Conservation (phyloP, 2,888 invertebrate genomes). For the Labia minor region DNA sequence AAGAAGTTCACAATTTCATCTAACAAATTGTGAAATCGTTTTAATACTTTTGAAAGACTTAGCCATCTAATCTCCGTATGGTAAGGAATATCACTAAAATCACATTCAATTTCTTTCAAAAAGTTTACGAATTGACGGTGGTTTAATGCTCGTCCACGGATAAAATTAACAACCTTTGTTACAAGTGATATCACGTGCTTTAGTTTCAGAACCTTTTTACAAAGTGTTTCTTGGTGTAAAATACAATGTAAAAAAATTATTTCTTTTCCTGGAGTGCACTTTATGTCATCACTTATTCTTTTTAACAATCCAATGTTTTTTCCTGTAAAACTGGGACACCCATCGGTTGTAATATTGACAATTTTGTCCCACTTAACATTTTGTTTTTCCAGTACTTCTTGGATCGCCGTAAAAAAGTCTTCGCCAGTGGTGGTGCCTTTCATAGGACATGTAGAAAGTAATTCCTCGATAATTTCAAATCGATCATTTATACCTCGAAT, state of each 20-base stretch:
- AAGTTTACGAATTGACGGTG: conserved; percentile 20
- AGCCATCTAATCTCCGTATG: conserved; percentile 25
- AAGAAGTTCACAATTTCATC: conserved; percentile 31
- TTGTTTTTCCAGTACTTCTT: conserved; percentile 21
- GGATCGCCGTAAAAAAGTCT: conserved; percentile 21
- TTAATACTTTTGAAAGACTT: conserved; percentile 23
- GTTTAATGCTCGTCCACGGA: conserved; percentile 24
- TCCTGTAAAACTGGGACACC: conserved; percentile 25
- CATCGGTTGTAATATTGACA: conserved; percentile 23
- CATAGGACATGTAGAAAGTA: conserved; percentile 21
- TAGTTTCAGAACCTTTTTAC: conserved; percentile 27
- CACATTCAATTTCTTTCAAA: conserved; percentile 13
- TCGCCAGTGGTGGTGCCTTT: conserved; percentile 23
- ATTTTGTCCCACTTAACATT: conserved; percentile 19
- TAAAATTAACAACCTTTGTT: conserved; percentile 26
- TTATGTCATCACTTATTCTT: conserved; percentile 21
- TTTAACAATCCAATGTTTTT: conserved; percentile 23
- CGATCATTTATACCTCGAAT: not conserved
- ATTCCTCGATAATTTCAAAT: conserved; percentile 18
- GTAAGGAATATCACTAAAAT: conserved; percentile 20
- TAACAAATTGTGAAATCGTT: conserved; percentile 24
- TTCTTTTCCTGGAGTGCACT: conserved; percentile 24
- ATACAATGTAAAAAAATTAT: conserved; percentile 27
- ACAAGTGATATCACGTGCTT: conserved; percentile 25
- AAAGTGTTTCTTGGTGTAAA: conserved; percentile 27